Conservation (phyloP, 1,140 invertebrate species). For the Drosophila tani region DNA sequence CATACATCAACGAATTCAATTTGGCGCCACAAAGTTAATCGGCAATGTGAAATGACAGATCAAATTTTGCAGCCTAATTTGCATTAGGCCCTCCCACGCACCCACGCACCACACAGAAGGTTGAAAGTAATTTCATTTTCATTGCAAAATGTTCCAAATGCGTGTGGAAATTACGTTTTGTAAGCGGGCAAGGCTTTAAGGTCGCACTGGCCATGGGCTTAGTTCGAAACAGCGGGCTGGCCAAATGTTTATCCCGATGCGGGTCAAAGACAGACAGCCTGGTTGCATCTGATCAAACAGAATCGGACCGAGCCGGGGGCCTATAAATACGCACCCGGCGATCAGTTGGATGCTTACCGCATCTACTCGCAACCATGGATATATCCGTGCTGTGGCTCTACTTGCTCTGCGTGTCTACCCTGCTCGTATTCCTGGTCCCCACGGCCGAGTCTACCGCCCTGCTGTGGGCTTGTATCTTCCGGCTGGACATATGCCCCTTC, state of each 20-base stretch:
- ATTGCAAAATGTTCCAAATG: constrained; percentile 32
- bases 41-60: constrained; percentile 38
- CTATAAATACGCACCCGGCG: constrained; percentile 22
- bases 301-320: background rate
- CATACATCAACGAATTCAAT: constrained; percentile 34
- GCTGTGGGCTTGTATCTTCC: constrained; percentile 58
- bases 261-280: constrained; percentile 21
- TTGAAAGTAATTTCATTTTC: constrained; percentile 38
- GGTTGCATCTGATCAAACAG: constrained; percentile 31
- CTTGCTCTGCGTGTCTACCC: constrained; percentile 36
- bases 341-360: constrained; percentile 2
- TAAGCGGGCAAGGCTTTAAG: background rate
- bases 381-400: constrained; percentile 36
- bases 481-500: constrained; percentile 62
- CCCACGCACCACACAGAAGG: background rate
- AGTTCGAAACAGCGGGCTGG: constrained; percentile 5
- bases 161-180: constrained; percentile 6
- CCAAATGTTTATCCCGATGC: constrained; percentile 26
- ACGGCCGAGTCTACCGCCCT: constrained; percentile 56
- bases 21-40: constrained; percentile 36
- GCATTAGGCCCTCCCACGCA: constrained; percentile 8
- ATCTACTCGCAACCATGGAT: constrained; percentile 25
- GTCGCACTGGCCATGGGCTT: constrained; percentile 1
- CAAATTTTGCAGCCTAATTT: constrained; percentile 42
- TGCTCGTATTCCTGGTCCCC: constrained; percentile 52